Evolutionary conservation across 2,888 invertebrate genomes (phyloP).

Genomic region (Dryococelus australis): DNA sequence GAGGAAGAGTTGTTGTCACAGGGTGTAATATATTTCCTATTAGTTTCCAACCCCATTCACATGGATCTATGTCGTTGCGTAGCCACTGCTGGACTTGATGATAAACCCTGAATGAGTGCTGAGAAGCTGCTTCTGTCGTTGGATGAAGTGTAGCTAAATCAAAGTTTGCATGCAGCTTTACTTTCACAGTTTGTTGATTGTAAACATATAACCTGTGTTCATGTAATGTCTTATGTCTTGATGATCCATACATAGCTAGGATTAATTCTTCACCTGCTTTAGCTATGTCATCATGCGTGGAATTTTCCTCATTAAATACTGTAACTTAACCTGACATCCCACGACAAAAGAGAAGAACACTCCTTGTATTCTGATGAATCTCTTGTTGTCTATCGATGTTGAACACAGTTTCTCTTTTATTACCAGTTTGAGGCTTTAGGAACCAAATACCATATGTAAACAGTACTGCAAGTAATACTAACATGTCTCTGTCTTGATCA

Average conservation of each 20-base stretch:
- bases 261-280: no score
- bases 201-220: no score
- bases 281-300: no score
- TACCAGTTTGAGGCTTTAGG: not conserved
- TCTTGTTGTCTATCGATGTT: not conserved
- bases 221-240: no score
- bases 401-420: not conserved
- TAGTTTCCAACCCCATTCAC: not conserved
- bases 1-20: no score
- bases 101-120: no score
- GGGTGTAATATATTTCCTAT: not conserved
- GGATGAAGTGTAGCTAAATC: no score
- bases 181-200: no score
- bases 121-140: no score
- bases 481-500: not conserved
- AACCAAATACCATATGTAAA: not conserved
- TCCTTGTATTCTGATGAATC: not conserved
- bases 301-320: not conserved
- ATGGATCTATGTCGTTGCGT: not conserved
- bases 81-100: no score
- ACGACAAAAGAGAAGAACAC: not conserved
- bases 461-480: not conserved
- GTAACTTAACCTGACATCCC: slow-evolving; percentile 2
- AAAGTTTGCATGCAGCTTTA: no score
- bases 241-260: no score